Conservation (phyloP, 2,888 invertebrate species). For the Monochamus alternatus region DNA sequence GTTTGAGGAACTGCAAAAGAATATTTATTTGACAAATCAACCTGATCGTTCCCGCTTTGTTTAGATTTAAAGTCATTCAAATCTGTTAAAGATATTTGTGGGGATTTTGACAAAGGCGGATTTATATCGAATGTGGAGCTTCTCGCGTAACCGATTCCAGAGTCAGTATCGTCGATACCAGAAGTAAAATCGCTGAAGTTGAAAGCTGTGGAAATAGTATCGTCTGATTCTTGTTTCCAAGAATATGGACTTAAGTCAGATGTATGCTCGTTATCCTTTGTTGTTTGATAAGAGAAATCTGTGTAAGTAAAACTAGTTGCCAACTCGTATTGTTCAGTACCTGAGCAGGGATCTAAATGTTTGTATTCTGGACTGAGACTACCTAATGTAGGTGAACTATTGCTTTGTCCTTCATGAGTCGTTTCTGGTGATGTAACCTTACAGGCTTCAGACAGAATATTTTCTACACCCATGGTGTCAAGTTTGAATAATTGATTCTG, state of each 20-base stretch:
- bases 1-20: background rate
- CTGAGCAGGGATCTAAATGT: background rate
- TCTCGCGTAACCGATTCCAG: slow-evolving; percentile 3
- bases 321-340: background rate
- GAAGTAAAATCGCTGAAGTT: background rate
- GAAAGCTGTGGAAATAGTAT: background rate
- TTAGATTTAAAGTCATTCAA: background rate
- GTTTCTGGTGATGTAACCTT: background rate
- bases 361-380: background rate
- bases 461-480: background rate
- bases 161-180: background rate
- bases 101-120: background rate
- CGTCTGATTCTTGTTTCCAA: background rate
- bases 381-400: background rate
- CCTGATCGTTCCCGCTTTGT: background rate
- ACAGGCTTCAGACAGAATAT: background rate
- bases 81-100: background rate
- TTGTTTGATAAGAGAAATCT: background rate
- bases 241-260: background rate
- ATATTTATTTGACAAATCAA: background rate
- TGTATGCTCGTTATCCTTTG: background rate
- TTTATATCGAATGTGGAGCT: background rate
- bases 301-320: background rate
- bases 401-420: background rate
- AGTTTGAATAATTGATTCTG: background rate